A percentile compares a stretch with the other conserved stretches of the same genome.
phyloP scores from a whole-genome alignment of 2,113 vertebrate genomes.

The Suncus etruscus region DNA sequence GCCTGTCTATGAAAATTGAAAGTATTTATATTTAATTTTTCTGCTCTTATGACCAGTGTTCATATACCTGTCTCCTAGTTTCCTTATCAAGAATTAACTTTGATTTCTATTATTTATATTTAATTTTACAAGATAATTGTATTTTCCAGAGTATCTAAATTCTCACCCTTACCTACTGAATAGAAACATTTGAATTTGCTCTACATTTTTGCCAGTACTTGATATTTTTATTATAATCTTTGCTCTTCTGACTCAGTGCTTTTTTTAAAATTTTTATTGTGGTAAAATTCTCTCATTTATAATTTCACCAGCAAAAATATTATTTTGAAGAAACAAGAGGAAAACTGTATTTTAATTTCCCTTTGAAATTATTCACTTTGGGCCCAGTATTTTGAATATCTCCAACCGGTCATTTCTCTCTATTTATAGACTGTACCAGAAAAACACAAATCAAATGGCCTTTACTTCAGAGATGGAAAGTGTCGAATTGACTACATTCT shows the following conservation, averaged over 20 bases:
- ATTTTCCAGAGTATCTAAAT: background rate
- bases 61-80: background rate
- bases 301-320: slow-evolving; percentile 8
- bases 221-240: background rate
- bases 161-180: background rate
- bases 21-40: background rate
- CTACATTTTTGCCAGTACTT: background rate
- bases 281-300: background rate
- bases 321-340: slow-evolving; percentile 20
- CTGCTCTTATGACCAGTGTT: background rate
- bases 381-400: background rate
- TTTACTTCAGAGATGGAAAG: slow-evolving; percentile 95
- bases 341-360: background rate
- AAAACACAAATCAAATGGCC: slow-evolving; percentile 90
- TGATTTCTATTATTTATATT: background rate
- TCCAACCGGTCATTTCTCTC: slow-evolving; percentile 71
- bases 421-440: slow-evolving; percentile 86
- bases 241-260: background rate
- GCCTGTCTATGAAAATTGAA: background rate
- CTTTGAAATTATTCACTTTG: background rate
- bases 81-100: slow-evolving; percentile 26
- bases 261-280: slow-evolving; percentile 6
- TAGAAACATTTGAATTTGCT: background rate
- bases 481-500: slow-evolving; percentile 96
- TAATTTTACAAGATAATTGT: background rate